Percentiles rank a stretch among this genome's conserved stretches.
phyloP scores from a whole-genome alignment of 2,113 vertebrate species.

The Nesoenas mayeri region DNA sequence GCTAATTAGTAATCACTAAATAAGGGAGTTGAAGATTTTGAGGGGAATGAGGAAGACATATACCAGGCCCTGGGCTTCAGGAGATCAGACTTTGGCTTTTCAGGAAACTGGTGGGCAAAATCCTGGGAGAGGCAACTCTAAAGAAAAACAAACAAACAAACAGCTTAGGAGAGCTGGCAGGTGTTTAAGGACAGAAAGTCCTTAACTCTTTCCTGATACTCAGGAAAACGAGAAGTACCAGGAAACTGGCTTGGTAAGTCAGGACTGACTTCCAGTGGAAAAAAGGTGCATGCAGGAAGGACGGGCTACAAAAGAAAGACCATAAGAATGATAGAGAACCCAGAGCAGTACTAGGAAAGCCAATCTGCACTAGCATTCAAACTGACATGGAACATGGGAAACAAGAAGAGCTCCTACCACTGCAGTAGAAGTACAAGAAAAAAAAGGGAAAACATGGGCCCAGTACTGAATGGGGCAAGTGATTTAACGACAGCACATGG shows the following conservation, averaged over 20 bases:
- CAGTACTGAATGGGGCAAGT: neutral
- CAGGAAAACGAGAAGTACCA: neutral
- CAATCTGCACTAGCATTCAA: neutral
- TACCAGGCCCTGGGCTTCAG: neutral
- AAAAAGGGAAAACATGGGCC: neutral
- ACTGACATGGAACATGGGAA: neutral
- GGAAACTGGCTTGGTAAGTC: neutral
- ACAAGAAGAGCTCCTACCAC: neutral
- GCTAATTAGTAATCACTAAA: neutral
- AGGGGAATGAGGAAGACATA: neutral
- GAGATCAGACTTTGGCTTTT: neutral
- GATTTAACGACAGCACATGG: neutral
- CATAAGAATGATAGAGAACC: neutral
- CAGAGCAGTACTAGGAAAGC: accelerated
- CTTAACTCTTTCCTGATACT: neutral
- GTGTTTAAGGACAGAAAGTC: neutral
- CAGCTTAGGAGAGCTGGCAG: neutral
- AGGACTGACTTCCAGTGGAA: neutral
- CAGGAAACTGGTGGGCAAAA: neutral
- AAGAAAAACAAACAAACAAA: neutral
- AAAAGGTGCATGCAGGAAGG: neutral
- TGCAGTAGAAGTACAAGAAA: neutral
- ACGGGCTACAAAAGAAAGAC: neutral
- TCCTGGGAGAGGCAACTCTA: neutral
- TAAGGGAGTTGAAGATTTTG: neutral